Evolutionary conservation across 2,113 vertebrate genomes (phyloP).

Genomic region (Gambusia holbrooki): DNA sequence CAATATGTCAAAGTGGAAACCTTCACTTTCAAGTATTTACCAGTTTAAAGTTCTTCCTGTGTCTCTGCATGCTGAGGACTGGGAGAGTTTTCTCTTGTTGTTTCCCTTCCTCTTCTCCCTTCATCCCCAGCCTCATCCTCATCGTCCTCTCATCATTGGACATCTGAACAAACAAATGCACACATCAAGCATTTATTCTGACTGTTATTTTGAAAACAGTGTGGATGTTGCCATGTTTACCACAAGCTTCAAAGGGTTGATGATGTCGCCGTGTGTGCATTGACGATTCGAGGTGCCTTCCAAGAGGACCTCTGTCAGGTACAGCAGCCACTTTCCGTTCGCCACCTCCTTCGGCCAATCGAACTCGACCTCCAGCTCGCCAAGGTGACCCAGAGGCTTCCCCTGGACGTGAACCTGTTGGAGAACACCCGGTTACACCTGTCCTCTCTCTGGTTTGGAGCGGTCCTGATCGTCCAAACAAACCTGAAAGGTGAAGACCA

Average conservation of each 20-base stretch:
- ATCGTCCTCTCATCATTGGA: constrained; percentile 17
- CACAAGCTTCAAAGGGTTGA: constrained; percentile 80
- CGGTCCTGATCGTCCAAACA: neutral
- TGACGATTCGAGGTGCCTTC: constrained; percentile 62
- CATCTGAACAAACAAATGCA: constrained; percentile 29
- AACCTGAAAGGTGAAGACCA: constrained; percentile 63
- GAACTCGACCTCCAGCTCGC: constrained; percentile 84
- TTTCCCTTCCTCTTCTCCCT: neutral
- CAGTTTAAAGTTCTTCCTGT: constrained; percentile 47
- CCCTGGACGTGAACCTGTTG: constrained; percentile 81
- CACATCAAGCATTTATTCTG: neutral
- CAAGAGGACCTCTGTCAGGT: constrained; percentile 84
- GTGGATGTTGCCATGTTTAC: constrained; percentile 29
- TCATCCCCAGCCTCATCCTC: constrained; percentile 27
- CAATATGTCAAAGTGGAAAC: neutral
- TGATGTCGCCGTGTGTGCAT: constrained; percentile 80
- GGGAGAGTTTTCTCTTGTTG: neutral
- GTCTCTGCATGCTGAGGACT: constrained; percentile 20
- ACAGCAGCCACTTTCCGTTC: constrained; percentile 93
- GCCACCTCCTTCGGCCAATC: constrained; percentile 88
- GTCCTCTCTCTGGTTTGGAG: neutral
- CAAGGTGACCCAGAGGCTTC: constrained; percentile 78
- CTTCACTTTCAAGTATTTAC: constrained; percentile 34
- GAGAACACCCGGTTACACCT: constrained; percentile 1
- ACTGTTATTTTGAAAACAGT: constrained; percentile 14